Conservation (phyloP, 2,888 invertebrate genomes). For the Pelosia muscerda region DNA sequence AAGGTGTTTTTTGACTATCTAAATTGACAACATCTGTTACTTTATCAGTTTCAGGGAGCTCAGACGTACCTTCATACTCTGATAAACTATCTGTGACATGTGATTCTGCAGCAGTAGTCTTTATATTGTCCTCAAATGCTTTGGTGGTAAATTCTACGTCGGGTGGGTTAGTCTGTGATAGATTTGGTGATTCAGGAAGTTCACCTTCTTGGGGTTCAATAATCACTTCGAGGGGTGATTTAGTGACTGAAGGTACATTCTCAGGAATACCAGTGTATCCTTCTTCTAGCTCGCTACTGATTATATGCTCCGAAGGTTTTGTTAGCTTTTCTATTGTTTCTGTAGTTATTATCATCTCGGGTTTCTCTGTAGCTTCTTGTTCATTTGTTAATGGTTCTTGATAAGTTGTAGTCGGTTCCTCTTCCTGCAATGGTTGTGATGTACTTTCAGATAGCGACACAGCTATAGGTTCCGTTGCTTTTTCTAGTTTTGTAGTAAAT, state of each 20-base stretch:
- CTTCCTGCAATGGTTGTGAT: conserved; percentile 8
- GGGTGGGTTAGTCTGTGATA: conserved; percentile 15
- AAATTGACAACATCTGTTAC: conserved; percentile 18
- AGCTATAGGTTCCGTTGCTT: conserved; percentile 15
- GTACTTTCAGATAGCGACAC: not conserved
- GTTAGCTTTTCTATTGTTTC: conserved; percentile 26
- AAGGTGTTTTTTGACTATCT: conserved; percentile 17
- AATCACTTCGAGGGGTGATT: conserved; percentile 17
- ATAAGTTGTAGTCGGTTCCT: conserved; percentile 20
- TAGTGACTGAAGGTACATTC: conserved; percentile 33
- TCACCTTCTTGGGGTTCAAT: conserved; percentile 34
- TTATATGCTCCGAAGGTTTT: conserved; percentile 26
- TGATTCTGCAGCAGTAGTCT: conserved; percentile 29
- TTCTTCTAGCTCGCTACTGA: conserved; percentile 35
- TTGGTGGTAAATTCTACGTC: conserved; percentile 30
- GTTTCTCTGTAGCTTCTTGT: conserved; percentile 17
- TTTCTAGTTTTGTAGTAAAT: conserved; percentile 21
- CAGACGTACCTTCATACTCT: conserved; percentile 25
- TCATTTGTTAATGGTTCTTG: conserved; percentile 4
- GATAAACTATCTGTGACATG: conserved; percentile 24
- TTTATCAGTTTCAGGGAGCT: conserved; percentile 18
- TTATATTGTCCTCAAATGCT: conserved; percentile 27
- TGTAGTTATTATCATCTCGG: conserved; percentile 28
- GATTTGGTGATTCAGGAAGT: conserved; percentile 23
- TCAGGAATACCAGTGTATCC: conserved; percentile 38